Base-by-base conservation (phyloP, 2,113 vertebrate species). In the Gymnorhina tibicen region DNA sequence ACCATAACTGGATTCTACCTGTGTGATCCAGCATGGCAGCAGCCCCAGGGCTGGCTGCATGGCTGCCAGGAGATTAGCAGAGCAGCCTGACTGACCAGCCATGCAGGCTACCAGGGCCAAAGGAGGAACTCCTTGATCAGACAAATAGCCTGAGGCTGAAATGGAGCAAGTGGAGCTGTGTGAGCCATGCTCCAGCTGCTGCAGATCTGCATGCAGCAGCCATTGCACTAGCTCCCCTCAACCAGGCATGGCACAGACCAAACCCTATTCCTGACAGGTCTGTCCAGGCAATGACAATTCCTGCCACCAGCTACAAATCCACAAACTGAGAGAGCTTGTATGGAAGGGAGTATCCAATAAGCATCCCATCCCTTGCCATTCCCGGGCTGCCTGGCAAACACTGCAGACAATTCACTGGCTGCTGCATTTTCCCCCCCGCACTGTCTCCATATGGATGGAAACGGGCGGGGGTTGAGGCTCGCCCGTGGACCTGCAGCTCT, bases 401-500 rank as follows among this genome's bases (percentile, higher is more conserved):
- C 50, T 49, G 37, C 17, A 3, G 4, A 77, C 32, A 32, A 10
- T 56, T 67, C 33, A 11, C 18, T 0, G 2, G 9, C 53, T 53
- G n/a, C 32, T 1, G 3, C 4, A 3, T 42, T 56, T 32, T 26
- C 9, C 33, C 13, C 23, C 33, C 49, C n/a, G 55, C 76, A 56
- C 55, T 11, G 8, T 44, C 27, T 82, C 42, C 27, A 41, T 32
- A 42, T 1, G 6, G 77, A 59, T 44, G 49, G 66, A 52, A 69
- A 80, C 1, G 4, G 39, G n/a, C 24, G n/a, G 8, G 18, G 16
- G 16, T 14, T 60, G 49, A 79, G 52, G 23, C 72, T 59, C 0
- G 0, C 14, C 0, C 1, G 2, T 46, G 52, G 62, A 59, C 30
- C 32, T 42, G 28, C 22, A 87, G 73, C 39, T 60, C 55, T 60